These are phyloP conservation scores for Amniataba percoides DNA, from an alignment of 2,797 vertebrate species.

Conservation along the genomic window DNA sequence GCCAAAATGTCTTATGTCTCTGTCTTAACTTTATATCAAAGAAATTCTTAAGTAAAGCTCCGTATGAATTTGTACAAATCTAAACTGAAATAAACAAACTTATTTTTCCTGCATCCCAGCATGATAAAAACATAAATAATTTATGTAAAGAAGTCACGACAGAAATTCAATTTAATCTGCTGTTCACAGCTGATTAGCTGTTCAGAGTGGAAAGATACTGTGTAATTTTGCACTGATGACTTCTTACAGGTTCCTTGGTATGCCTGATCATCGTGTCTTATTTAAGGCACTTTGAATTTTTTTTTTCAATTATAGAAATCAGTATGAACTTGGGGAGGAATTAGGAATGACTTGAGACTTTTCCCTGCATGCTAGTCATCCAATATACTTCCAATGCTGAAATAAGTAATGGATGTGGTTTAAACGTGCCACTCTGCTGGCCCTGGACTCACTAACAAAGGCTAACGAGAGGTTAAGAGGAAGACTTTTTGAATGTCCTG, in stretches of 20 bases:
- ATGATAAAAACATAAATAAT: conserved; percentile 52
- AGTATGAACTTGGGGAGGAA: conserved; percentile 20
- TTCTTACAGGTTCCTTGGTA: conserved; percentile 21
- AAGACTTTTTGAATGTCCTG: conserved; percentile 58
- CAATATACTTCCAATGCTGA: conserved; percentile 24
- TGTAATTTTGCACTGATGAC: conserved; percentile 49
- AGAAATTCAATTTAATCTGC: conserved; percentile 59
- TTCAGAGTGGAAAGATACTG: conserved; percentile 50
- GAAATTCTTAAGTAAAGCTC: conserved; percentile 9
- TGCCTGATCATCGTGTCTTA: conserved; percentile 38
- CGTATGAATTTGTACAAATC: neutral
- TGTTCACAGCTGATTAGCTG: conserved; percentile 52
- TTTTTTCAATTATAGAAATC: conserved; percentile 44
- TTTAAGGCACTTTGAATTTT: conserved; percentile 43
- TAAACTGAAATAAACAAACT: too few relatives aligned
- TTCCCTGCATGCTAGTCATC: conserved; percentile 30
- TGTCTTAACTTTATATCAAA: conserved; percentile 3
- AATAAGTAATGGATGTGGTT: conserved; percentile 55
- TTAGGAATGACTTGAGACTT: conserved; percentile 25
- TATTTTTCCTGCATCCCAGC: conserved; percentile 10
- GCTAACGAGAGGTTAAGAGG: conserved; percentile 78
- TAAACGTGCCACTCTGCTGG: conserved; percentile 39
- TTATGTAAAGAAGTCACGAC: conserved; percentile 51
- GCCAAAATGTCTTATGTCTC: neutral
- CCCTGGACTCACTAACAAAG: conserved; percentile 62